These are phyloP conservation scores for Paralvinella palmiformis DNA, from an alignment of 1,140 invertebrate genomes.

Conservation along the genomic window DNA sequence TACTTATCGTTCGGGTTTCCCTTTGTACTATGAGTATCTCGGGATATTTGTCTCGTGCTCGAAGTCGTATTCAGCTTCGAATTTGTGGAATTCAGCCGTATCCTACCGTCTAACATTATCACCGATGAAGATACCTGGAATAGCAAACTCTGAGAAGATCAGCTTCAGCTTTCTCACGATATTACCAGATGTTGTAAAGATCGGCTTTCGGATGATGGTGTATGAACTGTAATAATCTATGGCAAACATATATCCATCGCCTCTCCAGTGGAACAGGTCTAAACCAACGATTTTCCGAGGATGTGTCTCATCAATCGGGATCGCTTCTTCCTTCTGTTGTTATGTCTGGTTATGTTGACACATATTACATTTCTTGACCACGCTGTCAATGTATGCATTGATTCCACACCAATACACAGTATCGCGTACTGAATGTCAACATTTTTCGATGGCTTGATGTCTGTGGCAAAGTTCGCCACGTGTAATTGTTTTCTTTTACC, in stretches of 20 bases:
- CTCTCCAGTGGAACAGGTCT: constrained; percentile 3
- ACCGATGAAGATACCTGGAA: background rate
- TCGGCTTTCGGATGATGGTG: constrained; percentile 1
- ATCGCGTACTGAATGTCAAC: background rate
- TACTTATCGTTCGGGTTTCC: no score
- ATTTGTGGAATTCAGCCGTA: no score
- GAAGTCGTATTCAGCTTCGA: no score
- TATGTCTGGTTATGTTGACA: background rate
- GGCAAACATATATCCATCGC: constrained; percentile 2
- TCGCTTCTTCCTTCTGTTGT: constrained; percentile 6
- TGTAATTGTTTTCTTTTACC: no score
- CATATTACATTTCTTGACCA: background rate
- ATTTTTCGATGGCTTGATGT: constrained; percentile 5
- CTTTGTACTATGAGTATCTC: no score
- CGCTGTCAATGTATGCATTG: background rate
- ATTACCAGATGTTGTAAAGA: background rate
- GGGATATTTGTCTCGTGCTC: no score
- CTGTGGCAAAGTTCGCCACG: no score
- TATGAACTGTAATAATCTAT: background rate
- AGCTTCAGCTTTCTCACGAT: constrained; percentile 2
- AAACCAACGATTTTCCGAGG: background rate
- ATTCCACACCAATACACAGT: background rate
- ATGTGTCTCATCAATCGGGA: background rate
- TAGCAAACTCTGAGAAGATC: background rate
- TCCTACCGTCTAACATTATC: background rate